phyloP scores from a whole-genome alignment of 2,888 invertebrate genomes.

The Danaus chrysippus region DNA sequence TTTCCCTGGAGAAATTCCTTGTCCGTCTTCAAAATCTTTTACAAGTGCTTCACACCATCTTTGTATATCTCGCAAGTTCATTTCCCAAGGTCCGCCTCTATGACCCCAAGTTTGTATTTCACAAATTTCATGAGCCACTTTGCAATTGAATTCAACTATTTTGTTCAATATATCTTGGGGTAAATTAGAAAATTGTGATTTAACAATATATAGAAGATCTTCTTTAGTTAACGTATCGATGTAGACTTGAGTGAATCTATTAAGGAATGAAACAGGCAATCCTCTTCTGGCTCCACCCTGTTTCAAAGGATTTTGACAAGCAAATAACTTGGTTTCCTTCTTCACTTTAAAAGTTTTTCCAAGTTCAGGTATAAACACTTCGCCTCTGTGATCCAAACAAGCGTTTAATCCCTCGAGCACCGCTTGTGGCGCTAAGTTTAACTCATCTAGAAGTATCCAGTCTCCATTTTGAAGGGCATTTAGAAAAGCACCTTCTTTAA shows the following conservation, averaged over 20 bases:
- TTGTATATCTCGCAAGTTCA: slow-evolving; percentile 96
- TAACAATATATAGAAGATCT: slow-evolving; percentile 84
- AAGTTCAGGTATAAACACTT: slow-evolving; percentile 97
- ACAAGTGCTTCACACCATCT: slow-evolving; percentile 93
- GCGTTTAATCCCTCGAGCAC: slow-evolving; percentile 99
- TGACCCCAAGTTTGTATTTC: slow-evolving; percentile 84
- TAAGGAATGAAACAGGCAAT: slow-evolving; percentile 96
- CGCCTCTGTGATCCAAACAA: slow-evolving; percentile 97
- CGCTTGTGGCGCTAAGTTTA: slow-evolving; percentile 98
- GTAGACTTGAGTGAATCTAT: slow-evolving; percentile 96
- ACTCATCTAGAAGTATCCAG: slow-evolving; percentile 98
- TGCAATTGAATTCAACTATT: slow-evolving; percentile 89
- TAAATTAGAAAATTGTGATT: slow-evolving; percentile 81
- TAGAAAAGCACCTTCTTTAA: slow-evolving; percentile 97
- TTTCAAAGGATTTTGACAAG: slow-evolving; percentile 97
- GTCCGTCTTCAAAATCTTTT: slow-evolving; percentile 49
- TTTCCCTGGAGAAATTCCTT: slow-evolving; percentile 72
- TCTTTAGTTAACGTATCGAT: slow-evolving; percentile 80
- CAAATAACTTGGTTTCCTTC: slow-evolving; percentile 92
- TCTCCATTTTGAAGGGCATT: slow-evolving; percentile 94
- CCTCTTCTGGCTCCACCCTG: slow-evolving; percentile 98
- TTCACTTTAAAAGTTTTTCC: slow-evolving; percentile 90
- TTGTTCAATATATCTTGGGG: slow-evolving; percentile 79
- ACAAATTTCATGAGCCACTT: slow-evolving; percentile 81
- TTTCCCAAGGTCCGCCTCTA: slow-evolving; percentile 96